Base-by-base conservation (phyloP, 1,140 invertebrate species). In the Sitobion miscanthi region DNA sequence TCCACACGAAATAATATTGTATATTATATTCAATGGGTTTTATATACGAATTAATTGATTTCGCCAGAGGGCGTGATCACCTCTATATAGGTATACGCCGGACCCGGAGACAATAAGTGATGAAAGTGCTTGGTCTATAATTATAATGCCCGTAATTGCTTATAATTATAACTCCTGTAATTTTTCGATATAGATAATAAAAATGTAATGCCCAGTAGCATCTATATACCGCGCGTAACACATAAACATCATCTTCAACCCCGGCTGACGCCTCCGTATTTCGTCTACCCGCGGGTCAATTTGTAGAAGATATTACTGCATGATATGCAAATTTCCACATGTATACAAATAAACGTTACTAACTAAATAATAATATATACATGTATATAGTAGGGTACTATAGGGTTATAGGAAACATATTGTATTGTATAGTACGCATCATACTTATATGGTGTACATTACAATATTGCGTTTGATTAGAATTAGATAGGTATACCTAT, bases 131-230 rank as follows among this genome's bases (percentile, higher is more conserved):
- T 89, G 52, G n/a, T n/a, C 87, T 52, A 54, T 89, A 89, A 89
- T 89, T 89, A 89, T 54, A 38, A 89, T 52, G 87, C 35, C 87
- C 47, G 87, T 89, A 89, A 89, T 89, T 89, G 52, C 49, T 89
- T 89, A 89, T 89, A 89, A 89, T 89, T 89, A 89, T 89, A 89
- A 54, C 47, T 54, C n/a, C 17, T 35, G 87, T 54, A 54, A 89
- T 89, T 54, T 89, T 89, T 54, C 49, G 87, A 89, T 88, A 52
- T 21, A 52, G 86, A 88, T 88, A 88, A 88, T 89, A 49, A 89
- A 89, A 52, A 89, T 54, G n/a, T 89, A 89, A 89, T 89, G 87
- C 47, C 87, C 87, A 89, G 87, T 89, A 89, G 87, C 87, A 89
- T 88, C 30, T 77, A 30, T 69, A n/a, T 23, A 25, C 49, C 49